Evolutionary conservation across 23 tunicate genomes (phyloP).

Genomic region (Corella eumyota): DNA sequence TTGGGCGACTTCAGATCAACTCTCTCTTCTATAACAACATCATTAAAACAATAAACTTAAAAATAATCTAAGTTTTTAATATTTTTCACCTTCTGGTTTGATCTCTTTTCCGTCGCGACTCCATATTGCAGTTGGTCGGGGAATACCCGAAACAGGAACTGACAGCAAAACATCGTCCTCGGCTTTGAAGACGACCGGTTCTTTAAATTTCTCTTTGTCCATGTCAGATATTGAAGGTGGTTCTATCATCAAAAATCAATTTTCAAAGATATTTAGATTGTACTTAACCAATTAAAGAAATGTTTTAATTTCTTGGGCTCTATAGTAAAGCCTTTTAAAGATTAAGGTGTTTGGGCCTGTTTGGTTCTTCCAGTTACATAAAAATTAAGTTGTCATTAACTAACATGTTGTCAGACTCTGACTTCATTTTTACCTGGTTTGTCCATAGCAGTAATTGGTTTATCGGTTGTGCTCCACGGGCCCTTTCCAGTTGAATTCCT

Average conservation of each 20-base stretch:
- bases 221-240: slow-evolving; percentile 64
- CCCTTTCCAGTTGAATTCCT: slow-evolving; percentile 90
- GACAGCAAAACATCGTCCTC: slow-evolving; percentile 73
- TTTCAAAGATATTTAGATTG: too few species aligned
- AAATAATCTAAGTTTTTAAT: too few species aligned
- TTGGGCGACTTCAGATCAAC: slow-evolving; percentile 7
- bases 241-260: slow-evolving; percentile 22
- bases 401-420: too few species aligned
- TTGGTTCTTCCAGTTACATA: too few species aligned
- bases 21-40: slow-evolving; percentile 1
- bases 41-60: background rate
- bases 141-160: slow-evolving; percentile 73
- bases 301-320: too few species aligned
- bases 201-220: slow-evolving; percentile 29
- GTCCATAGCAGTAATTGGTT: slow-evolving; percentile 91
- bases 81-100: background rate
- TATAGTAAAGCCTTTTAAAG: too few species aligned
- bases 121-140: slow-evolving; percentile 71
- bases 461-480: slow-evolving; percentile 40
- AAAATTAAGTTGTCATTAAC: too few species aligned
- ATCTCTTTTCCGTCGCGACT: slow-evolving; percentile 26
- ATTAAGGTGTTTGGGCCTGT: too few species aligned
- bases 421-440: too few species aligned
- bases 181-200: slow-evolving; percentile 50
- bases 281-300: too few species aligned